Evolutionary conservation across 2,888 invertebrate species (phyloP), one percentile per base, ranked within the genome.

Genomic region (Thera britannica): DNA sequence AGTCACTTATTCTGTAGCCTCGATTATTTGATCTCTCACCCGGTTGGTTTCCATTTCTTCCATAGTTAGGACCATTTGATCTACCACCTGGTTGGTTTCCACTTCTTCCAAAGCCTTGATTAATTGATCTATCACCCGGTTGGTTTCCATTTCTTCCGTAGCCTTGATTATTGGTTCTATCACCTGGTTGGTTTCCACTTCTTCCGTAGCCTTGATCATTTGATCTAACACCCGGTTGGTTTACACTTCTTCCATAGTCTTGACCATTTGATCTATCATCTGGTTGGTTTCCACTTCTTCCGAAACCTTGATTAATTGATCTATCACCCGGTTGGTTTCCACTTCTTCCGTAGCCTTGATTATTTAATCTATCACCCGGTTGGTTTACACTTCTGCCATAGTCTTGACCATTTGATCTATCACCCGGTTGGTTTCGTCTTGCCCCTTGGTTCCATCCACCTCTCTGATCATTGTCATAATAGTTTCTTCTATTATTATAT

Each of bases 381-480:
- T 23, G 23, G 1, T 23, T 23, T 23, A 1, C 23, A 1, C 23
- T 65, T 44, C 59, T 63, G 54, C 38, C 60, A 5, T 51, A 12
- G 12, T 12, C 57, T 56, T 57, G 51, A 49, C 58, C 23, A 7
- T 60, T 60, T 46, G 49, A 44, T 9, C 56, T 56, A 34, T 52
- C 34, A 44, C 52, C 38, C 1, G n/a, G 36, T 46, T 57, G 51
- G 3, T 52, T 52, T 12, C 38, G 36, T 64, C 52, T 52, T 9
- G 3, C 36, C 5, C 46, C 58, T 62, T 62, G 58, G 38, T 62
- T 34, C 59, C 51, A 34, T 23, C 58, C 48, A 41, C 8, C 12
- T 63, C 61, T 49, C 44, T 60, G 70, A 57, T 68, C 35, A 58
- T 58, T 60, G 49, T 58, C 44, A 44, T 57, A 54, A 59, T 68